A percentile compares a stretch with the other conserved stretches of the same genome.
phyloP scores from a whole-genome alignment of 2,888 invertebrate species.

The Peribatodes rhomboidaria region DNA sequence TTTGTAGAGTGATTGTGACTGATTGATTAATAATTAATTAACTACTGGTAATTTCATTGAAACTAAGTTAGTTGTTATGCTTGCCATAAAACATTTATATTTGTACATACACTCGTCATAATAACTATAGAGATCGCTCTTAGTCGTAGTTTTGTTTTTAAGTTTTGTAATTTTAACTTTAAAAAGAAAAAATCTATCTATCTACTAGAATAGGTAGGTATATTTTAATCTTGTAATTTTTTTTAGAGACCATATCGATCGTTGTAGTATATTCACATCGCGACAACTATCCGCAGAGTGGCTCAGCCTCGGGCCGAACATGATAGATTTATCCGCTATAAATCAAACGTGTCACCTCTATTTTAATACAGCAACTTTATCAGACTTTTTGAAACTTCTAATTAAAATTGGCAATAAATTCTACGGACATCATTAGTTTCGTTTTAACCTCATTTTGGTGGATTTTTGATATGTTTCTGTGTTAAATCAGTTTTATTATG shows the following conservation, averaged over 20 bases:
- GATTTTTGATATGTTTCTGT: neutral
- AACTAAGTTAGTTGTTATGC: too few relatives aligned
- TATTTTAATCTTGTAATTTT: too few relatives aligned
- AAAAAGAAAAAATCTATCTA: too few relatives aligned
- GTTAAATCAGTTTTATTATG: too few relatives aligned
- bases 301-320: constrained; percentile 22
- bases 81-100: too few relatives aligned
- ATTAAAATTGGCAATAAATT: constrained; percentile 31
- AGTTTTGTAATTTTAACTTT: too few relatives aligned
- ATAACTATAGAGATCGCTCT: too few relatives aligned
- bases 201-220: too few relatives aligned
- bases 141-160: too few relatives aligned
- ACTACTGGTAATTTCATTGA: neutral
- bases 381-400: constrained; percentile 25
- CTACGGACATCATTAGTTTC: constrained; percentile 16
- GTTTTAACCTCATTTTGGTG: constrained; percentile 10
- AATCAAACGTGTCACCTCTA: constrained; percentile 32
- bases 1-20: neutral
- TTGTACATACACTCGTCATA: too few relatives aligned
- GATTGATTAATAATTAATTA: neutral
- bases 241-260: too few relatives aligned
- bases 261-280: neutral
- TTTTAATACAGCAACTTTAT: constrained; percentile 26
- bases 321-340: constrained; percentile 26
- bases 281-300: constrained; percentile 6